A percentile compares a stretch with the other conserved stretches of the same genome.
phyloP scores from a whole-genome alignment of 2,113 vertebrate species.

The Ceratotherium simum region DNA sequence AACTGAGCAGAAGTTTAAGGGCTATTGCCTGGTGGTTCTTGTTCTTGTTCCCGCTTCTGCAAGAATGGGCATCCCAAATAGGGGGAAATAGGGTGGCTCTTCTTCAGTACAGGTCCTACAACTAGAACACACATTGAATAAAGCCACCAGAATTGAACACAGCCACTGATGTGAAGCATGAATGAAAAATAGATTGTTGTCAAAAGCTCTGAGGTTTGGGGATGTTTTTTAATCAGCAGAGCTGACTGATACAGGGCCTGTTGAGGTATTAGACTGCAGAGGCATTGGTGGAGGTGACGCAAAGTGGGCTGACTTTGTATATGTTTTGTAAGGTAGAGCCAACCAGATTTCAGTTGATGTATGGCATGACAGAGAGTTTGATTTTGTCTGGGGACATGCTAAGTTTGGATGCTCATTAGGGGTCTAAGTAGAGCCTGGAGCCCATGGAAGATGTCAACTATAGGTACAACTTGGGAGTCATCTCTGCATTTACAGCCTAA shows the following conservation, averaged over 20 bases:
- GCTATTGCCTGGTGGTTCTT: neutral
- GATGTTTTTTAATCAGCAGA: neutral
- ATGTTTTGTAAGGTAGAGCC: neutral
- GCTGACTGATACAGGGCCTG: neutral
- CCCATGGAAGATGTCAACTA: neutral
- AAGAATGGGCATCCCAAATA: neutral
- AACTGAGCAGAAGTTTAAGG: neutral
- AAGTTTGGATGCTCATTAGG: neutral
- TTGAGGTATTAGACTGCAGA: neutral
- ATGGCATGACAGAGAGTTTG: neutral
- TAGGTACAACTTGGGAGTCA: neutral
- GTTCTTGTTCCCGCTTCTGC: neutral
- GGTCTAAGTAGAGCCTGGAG: neutral
- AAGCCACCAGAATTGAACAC: neutral
- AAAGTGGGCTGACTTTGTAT: neutral
- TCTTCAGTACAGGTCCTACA: neutral
- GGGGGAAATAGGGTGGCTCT: no score
- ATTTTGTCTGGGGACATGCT: neutral
- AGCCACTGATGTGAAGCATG: fast-evolving
- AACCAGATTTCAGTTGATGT: neutral
- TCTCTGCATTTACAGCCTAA: neutral
- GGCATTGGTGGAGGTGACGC: neutral
- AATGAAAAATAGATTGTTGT: neutral
- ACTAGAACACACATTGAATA: fast-evolving
- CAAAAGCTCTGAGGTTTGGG: neutral